Evolutionary conservation across 2,797 vertebrate genomes (phyloP).

Genomic region (Nothura maculosa): DNA sequence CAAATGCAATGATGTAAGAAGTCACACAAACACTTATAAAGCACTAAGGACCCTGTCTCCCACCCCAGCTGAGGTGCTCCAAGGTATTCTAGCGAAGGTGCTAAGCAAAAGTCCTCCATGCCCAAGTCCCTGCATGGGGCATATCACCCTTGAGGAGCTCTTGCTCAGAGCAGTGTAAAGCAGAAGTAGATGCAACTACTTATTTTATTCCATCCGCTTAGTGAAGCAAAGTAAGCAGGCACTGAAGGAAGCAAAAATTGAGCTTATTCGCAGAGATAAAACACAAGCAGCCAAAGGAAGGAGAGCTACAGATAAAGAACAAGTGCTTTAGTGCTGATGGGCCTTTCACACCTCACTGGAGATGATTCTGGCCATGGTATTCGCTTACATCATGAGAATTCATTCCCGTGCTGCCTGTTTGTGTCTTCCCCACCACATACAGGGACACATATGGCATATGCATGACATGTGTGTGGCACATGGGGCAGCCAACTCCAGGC

Average conservation of each 20-base stretch:
- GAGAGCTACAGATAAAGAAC: not conserved
- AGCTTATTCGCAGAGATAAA: not conserved
- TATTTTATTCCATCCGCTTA: not conserved
- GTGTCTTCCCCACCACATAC: too few relatives aligned
- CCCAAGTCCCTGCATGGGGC: not conserved
- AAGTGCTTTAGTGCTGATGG: not conserved
- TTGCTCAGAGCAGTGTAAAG: not conserved
- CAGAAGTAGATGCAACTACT: not conserved
- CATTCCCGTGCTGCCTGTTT: too few relatives aligned
- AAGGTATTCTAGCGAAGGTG: rapidly evolving
- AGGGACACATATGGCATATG: too few relatives aligned
- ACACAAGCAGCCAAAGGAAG: not conserved
- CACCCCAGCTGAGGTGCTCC: not conserved
- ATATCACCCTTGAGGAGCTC: not conserved
- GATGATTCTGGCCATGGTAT: rapidly evolving
- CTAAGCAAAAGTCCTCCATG: not conserved
- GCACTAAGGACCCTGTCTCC: not conserved
- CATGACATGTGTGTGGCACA: too few relatives aligned
- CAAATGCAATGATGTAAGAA: constrained; percentile 26
- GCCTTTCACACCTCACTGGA: rapidly evolving
- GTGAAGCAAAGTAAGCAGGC: not conserved
- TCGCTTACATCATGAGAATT: rapidly evolving
- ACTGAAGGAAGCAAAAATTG: not conserved
- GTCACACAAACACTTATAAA: not conserved
- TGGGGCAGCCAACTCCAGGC: too few relatives aligned